Percentiles rank a stretch among this genome's conserved stretches.
Evolutionary conservation across 2,797 vertebrate species (phyloP).

Genomic region (Tympanoctomys barrerae): DNA sequence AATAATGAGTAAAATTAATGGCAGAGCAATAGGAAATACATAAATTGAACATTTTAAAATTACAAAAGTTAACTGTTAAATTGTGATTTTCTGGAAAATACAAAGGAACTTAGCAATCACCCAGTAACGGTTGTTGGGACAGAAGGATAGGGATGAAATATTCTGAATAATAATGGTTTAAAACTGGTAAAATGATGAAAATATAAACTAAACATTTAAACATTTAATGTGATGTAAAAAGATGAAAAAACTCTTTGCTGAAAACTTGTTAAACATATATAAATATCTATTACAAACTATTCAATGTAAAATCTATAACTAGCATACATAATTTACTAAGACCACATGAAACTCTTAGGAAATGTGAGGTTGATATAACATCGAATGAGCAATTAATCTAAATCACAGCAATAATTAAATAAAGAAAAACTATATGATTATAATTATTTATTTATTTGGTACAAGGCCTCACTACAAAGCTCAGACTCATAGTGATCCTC

Average conservation of each 20-base stretch:
- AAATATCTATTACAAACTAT: not conserved
- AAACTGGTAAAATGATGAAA: not conserved
- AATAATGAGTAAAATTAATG: not conserved
- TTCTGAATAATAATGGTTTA: not conserved
- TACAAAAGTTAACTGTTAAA: not conserved
- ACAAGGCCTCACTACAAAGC: no score
- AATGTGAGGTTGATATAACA: not conserved
- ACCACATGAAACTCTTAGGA: not conserved
- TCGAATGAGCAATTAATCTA: slow-evolving; percentile 14
- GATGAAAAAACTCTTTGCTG: not conserved
- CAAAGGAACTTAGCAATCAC: not conserved
- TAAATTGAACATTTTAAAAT: not conserved
- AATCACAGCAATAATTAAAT: not conserved
- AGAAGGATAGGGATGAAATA: not conserved
- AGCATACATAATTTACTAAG: not conserved
- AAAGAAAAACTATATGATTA: not conserved
- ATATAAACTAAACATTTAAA: not conserved
- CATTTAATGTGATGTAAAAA: not conserved
- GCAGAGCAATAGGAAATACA: not conserved
- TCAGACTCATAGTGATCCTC: no score
- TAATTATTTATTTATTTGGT: no score
- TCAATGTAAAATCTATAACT: not conserved
- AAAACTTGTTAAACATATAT: not conserved
- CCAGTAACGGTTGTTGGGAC: not conserved
- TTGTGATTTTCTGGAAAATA: not conserved